Evolutionary conservation across 2,888 invertebrate genomes (phyloP).

Genomic region (Notodonta dromedarius): DNA sequence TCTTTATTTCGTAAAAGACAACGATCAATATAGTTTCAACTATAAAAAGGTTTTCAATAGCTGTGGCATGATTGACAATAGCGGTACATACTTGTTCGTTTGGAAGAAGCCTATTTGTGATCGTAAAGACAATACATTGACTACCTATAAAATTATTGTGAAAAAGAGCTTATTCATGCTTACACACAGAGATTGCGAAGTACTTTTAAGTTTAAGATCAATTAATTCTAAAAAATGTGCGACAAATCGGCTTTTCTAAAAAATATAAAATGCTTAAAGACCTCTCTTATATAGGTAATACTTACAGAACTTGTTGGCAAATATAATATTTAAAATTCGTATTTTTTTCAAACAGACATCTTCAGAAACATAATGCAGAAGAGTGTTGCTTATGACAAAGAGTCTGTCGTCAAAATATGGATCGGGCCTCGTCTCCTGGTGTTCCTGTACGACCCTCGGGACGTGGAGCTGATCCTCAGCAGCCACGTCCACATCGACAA

Average conservation of each 20-base stretch:
- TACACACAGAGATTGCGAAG: not conserved
- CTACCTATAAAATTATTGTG: too few relatives aligned
- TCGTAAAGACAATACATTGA: too few relatives aligned
- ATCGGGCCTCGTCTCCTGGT: constrained; percentile 90
- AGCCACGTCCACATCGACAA: constrained; percentile 93
- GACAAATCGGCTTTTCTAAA: not conserved
- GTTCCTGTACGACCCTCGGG: constrained; percentile 90
- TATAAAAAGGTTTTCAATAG: too few relatives aligned
- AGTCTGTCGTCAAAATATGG: constrained; percentile 87
- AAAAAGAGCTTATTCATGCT: too few relatives aligned
- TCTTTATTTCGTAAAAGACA: too few relatives aligned
- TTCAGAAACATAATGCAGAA: constrained; percentile 85
- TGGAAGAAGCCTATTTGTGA: too few relatives aligned
- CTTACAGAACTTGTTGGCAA: not conserved
- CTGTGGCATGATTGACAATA: too few relatives aligned
- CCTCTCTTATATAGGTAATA: not conserved
- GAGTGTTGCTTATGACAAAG: constrained; percentile 82
- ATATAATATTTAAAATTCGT: not conserved
- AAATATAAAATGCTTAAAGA: not conserved
- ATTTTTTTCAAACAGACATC: constrained; percentile 81
- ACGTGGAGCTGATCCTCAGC: constrained; percentile 90
- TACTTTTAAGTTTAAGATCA: not conserved
- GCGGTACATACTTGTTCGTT: too few relatives aligned
- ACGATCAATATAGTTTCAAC: too few relatives aligned
- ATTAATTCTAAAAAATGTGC: not conserved